Percentiles rank a stretch among this genome's conserved stretches.
Conservation (phyloP, 1,140 invertebrate genomes). For the Drosophila pandora region DNA sequence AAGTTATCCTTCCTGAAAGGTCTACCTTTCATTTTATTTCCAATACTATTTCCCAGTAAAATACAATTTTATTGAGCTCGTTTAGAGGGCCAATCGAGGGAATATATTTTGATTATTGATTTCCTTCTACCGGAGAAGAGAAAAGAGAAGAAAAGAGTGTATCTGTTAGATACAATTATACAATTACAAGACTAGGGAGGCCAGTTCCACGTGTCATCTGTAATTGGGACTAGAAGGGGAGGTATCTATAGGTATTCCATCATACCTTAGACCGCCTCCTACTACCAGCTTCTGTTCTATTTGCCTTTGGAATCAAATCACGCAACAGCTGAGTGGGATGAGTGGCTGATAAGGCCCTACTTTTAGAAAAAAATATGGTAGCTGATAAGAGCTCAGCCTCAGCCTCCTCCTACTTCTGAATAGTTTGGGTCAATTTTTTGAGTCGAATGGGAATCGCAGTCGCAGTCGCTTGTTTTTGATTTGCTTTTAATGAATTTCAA, state of each 20-base stretch:
- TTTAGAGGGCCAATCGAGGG: constrained; percentile 44
- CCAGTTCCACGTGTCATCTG: no score
- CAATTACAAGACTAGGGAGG: constrained; percentile 11
- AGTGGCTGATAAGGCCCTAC: constrained; percentile 23
- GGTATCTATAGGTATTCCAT: no score
- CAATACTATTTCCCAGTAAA: not conserved
- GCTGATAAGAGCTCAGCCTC: not conserved
- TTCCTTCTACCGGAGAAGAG: constrained; percentile 32
- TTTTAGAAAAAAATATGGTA: constrained; percentile 14
- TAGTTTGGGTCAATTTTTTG: constrained; percentile 5
- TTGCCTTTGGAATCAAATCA: constrained; percentile 44
- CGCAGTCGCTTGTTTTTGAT: constrained; percentile 22
- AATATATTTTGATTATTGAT: constrained; percentile 50
- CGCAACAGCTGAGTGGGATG: constrained; percentile 32
- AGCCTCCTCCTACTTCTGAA: not conserved
- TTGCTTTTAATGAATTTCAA: constrained; percentile 57
- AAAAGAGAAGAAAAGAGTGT: not conserved
- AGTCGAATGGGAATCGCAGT: constrained; percentile 5
- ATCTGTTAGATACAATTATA: constrained; percentile 46
- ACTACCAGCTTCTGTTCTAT: constrained; percentile 8
- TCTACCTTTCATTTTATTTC: not conserved
- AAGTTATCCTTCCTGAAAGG: not conserved
- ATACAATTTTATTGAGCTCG: constrained; percentile 46
- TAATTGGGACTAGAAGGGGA: no score
- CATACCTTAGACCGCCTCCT: not conserved